Evolutionary conservation across 92 coral and sea anemone species (phyloP).

Genomic region (Zoanthus solanderi): DNA sequence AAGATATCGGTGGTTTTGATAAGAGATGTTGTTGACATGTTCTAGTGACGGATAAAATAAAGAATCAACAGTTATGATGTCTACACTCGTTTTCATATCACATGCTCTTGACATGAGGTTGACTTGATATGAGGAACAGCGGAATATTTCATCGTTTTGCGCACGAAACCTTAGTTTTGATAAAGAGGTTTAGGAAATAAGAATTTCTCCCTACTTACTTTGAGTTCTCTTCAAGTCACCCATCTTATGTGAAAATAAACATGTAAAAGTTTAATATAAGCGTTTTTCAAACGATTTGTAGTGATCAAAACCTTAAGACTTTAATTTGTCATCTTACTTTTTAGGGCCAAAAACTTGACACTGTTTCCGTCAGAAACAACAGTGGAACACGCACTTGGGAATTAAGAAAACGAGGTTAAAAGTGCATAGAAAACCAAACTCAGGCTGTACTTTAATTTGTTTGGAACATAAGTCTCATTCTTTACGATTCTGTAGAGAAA

Average conservation of each 20-base stretch:
- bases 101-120: constrained; percentile 42
- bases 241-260: neutral
- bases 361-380: constrained; percentile 32
- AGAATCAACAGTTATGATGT: constrained; percentile 23
- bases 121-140: constrained; percentile 18
- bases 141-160: neutral
- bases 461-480: neutral
- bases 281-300: neutral
- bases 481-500: neutral
- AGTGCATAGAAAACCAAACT: neutral
- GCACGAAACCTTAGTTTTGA: constrained; percentile 30
- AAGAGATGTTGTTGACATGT: constrained; percentile 37
- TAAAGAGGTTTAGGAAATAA: neutral
- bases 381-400: constrained; percentile 19
- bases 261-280: neutral
- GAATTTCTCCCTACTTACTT: neutral
- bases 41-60: constrained; percentile 43
- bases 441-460: neutral
- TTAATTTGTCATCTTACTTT: neutral
- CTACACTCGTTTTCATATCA: constrained; percentile 42
- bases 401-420: neutral
- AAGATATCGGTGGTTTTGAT: constrained; percentile 31
- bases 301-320: neutral
- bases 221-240: neutral
- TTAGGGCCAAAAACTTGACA: constrained; percentile 7